A percentile compares a stretch with the other conserved stretches of the same genome.
phyloP scores from a whole-genome alignment of 2,113 vertebrate species.

The Zosterops borbonicus region DNA sequence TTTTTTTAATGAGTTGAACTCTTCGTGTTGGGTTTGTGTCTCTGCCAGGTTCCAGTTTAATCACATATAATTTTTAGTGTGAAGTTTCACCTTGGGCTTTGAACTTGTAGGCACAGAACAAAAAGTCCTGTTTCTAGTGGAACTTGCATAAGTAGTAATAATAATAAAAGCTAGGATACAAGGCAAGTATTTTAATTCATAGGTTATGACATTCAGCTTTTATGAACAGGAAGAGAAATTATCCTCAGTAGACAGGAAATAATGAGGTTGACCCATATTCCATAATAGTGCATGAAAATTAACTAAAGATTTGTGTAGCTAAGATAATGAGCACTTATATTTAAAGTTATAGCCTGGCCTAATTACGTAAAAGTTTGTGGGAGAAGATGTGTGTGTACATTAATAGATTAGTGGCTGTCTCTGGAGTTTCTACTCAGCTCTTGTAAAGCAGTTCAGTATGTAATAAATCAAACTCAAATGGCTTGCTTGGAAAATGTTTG shows the following conservation, averaged over 20 bases:
- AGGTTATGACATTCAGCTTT: conserved; percentile 38
- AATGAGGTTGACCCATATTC: conserved; percentile 49
- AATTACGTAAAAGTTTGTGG: conserved; percentile 4
- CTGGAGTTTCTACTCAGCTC: background rate
- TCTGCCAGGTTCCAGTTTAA: conserved; percentile 51
- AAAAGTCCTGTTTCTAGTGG: conserved; percentile 18
- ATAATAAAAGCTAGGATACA: background rate
- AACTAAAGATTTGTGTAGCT: conserved; percentile 25
- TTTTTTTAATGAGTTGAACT: conserved; percentile 45
- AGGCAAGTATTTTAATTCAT: conserved; percentile 18
- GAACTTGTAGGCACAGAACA: background rate
- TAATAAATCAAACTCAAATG: background rate
- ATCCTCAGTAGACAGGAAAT: conserved; percentile 25
- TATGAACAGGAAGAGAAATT: conserved; percentile 38
- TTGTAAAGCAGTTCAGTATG: background rate
- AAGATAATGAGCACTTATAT: conserved; percentile 31
- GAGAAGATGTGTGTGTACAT: background rate
- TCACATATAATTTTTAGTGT: conserved; percentile 19
- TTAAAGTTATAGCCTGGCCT: conserved; percentile 12
- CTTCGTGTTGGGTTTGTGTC: conserved; percentile 25
- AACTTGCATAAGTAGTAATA: background rate
- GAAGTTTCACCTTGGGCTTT: conserved; percentile 47
- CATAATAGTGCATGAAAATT: background rate
- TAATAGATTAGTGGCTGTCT: background rate
- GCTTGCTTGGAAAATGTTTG: background rate